Percentiles rank a stretch among this genome's conserved stretches.
phyloP scores from a whole-genome alignment of 2,888 invertebrate genomes.

The Callimorpha dominula region DNA sequence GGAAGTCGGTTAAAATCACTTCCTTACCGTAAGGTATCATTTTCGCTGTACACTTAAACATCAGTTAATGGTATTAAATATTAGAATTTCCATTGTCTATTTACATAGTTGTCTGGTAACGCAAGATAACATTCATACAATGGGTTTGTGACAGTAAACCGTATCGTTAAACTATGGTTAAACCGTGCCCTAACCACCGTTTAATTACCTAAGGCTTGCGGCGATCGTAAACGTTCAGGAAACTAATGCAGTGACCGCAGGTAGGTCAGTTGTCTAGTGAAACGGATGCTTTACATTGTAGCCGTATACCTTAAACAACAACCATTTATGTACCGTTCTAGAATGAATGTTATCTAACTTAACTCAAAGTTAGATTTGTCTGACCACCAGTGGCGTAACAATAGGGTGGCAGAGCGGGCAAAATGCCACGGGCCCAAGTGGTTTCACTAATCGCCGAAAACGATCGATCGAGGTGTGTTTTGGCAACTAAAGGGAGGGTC shows the following conservation, averaged over 20 bases:
- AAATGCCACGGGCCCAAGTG: no score
- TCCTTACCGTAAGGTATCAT: not conserved
- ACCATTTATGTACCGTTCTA: not conserved
- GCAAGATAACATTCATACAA: constrained; percentile 62
- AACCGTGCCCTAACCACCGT: constrained; percentile 73
- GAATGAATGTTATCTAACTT: not conserved
- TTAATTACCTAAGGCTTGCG: constrained; percentile 78
- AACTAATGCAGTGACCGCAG: constrained; percentile 82
- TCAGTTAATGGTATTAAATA: constrained; percentile 16
- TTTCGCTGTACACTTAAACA: not conserved
- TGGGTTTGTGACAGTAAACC: constrained; percentile 69
- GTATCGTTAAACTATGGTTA: constrained; percentile 76
- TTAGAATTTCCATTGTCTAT: constrained; percentile 49
- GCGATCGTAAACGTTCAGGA: constrained; percentile 73
- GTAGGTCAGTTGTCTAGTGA: constrained; percentile 68
- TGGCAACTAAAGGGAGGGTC: no score
- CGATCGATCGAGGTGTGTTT: no score
- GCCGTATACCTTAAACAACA: constrained; percentile 1
- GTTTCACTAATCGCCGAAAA: no score
- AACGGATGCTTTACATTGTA: constrained; percentile 54
- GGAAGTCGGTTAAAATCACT: no score
- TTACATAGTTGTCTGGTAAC: constrained; percentile 68
- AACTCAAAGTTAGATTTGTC: not conserved
- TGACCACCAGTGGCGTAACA: not conserved
- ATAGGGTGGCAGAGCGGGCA: no score